Conservation (phyloP, 2,797 vertebrate genomes). For the Pempheris klunzingeri region DNA sequence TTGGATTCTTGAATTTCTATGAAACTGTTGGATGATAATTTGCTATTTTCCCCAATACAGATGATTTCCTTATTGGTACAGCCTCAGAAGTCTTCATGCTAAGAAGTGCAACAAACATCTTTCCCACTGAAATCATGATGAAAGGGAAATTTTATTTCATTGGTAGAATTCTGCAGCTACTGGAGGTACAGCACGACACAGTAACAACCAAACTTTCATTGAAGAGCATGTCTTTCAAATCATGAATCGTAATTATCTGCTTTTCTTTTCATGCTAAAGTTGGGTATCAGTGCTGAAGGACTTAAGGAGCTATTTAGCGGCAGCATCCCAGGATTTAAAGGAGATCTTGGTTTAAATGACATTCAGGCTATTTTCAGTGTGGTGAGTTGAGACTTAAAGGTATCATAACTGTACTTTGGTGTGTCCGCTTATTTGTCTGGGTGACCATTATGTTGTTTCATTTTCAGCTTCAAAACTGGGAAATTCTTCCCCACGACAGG, state of each 20-base stretch:
- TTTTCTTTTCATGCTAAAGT: slow-evolving; percentile 70
- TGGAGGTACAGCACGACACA: slow-evolving; percentile 84
- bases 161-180: slow-evolving; percentile 83
- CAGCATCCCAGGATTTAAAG: slow-evolving; percentile 71
- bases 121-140: slow-evolving; percentile 85
- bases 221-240: background rate
- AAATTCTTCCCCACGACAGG: slow-evolving; percentile 80
- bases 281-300: slow-evolving; percentile 85
- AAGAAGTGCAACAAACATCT: slow-evolving; percentile 77
- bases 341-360: slow-evolving; percentile 78
- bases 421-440: background rate
- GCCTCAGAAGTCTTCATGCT: slow-evolving; percentile 84
- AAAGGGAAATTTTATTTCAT: slow-evolving; percentile 82
- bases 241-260: background rate
- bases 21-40: background rate
- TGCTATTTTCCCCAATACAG: slow-evolving; percentile 61
- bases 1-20: background rate
- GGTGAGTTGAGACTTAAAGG: slow-evolving; percentile 75
- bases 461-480: slow-evolving; percentile 87
- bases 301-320: slow-evolving; percentile 83
- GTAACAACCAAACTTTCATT: background rate
- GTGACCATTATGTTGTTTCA: slow-evolving; percentile 1
- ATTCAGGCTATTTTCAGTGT: slow-evolving; percentile 82
- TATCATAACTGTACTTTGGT: background rate
- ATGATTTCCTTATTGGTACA: slow-evolving; percentile 82